Percentiles rank a stretch among this genome's conserved stretches.
Evolutionary conservation across 2,797 vertebrate species (phyloP).

Genomic region (Pseudomugil gertrudae): DNA sequence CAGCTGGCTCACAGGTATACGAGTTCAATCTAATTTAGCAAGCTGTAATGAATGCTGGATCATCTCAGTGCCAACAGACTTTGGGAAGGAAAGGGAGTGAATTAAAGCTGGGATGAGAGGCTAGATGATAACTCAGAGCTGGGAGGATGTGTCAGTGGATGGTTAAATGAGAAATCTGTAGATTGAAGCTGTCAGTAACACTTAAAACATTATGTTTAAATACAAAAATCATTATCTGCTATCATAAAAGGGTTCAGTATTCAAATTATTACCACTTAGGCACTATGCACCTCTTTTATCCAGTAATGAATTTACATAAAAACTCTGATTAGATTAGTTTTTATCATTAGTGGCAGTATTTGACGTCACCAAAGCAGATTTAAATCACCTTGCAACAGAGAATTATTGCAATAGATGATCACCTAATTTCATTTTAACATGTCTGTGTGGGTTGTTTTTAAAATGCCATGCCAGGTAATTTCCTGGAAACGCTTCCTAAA

Average conservation of each 20-base stretch:
- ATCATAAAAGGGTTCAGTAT: background rate
- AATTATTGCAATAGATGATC: background rate
- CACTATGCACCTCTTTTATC: background rate
- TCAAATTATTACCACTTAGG: background rate
- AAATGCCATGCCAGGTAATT: no score
- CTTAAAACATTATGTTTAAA: background rate
- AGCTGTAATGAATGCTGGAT: slow-evolving; percentile 7
- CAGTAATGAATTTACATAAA: background rate
- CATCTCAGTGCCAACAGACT: background rate
- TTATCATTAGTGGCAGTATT: background rate
- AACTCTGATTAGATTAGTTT: background rate
- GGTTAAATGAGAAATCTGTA: background rate
- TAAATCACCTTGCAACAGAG: background rate
- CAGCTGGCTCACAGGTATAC: slow-evolving; percentile 3
- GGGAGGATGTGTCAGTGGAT: background rate
- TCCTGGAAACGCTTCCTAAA: background rate
- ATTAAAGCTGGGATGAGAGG: background rate
- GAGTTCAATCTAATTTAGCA: slow-evolving; percentile 22
- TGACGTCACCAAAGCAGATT: background rate
- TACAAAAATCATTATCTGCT: background rate
- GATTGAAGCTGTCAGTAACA: background rate
- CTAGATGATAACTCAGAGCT: background rate
- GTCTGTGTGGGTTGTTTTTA: no score
- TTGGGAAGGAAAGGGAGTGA: background rate
- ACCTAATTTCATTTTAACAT: background rate